phyloP scores from a whole-genome alignment of 2,888 invertebrate species.

The Campopleginae sp. region DNA sequence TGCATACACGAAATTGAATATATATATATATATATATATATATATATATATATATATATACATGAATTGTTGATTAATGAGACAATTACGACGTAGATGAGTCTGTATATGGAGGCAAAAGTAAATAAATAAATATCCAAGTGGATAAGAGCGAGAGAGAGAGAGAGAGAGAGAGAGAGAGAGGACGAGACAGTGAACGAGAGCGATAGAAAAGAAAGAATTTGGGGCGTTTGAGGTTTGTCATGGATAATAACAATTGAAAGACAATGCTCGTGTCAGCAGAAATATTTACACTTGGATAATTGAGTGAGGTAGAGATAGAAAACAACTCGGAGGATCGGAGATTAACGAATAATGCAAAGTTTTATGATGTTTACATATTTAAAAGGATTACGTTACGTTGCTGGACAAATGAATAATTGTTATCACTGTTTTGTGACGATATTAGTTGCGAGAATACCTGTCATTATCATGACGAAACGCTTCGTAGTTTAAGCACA shows the following conservation, averaged over 20 bases:
- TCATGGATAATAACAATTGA: background rate
- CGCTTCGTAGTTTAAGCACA: conserved; percentile 59
- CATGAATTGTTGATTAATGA: conserved; percentile 48
- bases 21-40: background rate
- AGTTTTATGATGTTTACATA: conserved; percentile 67
- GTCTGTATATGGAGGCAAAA: conserved; percentile 15
- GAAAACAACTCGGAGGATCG: conserved; percentile 8
- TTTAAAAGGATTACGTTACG: conserved; percentile 57
- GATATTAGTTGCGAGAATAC: conserved; percentile 50
- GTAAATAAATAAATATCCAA: conserved; percentile 34
- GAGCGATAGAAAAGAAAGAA: background rate
- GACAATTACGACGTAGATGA: conserved; percentile 37
- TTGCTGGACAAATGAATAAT: conserved; percentile 67
- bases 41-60: background rate
- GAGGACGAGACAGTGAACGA: too few species aligned
- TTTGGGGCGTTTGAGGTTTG: background rate
- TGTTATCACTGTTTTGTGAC: conserved; percentile 65
- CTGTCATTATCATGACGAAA: conserved; percentile 43
- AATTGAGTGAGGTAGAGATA: conserved; percentile 13
- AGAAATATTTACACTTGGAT: conserved; percentile 46
- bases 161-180: conserved; percentile 1
- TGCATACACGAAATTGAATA: conserved; percentile 43
- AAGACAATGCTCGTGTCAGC: conserved; percentile 12
- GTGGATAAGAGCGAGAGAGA: conserved; percentile 18
- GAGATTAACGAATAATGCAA: conserved; percentile 55